Base-by-base conservation (phyloP, 2,113 vertebrate species). In the Heptranchias perlo region DNA sequence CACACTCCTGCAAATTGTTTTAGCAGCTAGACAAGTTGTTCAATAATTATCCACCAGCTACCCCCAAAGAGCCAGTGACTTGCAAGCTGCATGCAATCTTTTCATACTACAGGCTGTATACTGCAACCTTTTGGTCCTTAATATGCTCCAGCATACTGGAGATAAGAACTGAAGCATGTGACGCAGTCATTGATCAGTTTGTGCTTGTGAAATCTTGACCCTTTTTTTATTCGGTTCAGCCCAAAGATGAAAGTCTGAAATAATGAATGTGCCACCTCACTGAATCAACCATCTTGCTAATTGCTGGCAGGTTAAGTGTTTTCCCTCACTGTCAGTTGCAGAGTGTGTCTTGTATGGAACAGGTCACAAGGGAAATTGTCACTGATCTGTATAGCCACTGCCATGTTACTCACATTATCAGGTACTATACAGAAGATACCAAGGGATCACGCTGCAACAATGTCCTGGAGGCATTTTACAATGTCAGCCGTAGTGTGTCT, bases 201-300 rank as follows among this genome's bases (percentile, higher is more conserved):
- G 61, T 67, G 62, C 61, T 94, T 47, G 23, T 65, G 39, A 65
- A 94, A 94, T 65, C 62, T 1, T 47, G 0, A 44, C 92, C n/a
- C n/a, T 39, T 23, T 23, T 64, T 93, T 62, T n/a, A 39, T 64
- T 47, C 25, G 39, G 47, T 39, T 64, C 91, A 61, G 35, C 35
- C 2, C 62, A 44, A 65, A 65, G 61, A 44, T 94, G 8, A 67
- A 94, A 47, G 62, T 25, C n/a, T 94, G 62, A 25, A 35, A 47
- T 94, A 65, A 67, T 67, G n/a, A 94, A 94, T 25, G 39, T 28
- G 92, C 39, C n/a, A 39, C 62, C 92, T 94, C 92, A 94, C 28
- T 65, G 61, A 94, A 67, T 94, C n/a, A 35, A 67, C 47, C 0
- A 67, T 94, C 39, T 67, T 67, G 39, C 62, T 67, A 67, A 69